phyloP scores from a whole-genome alignment of 2,888 invertebrate species.

The Danaus chrysippus region DNA sequence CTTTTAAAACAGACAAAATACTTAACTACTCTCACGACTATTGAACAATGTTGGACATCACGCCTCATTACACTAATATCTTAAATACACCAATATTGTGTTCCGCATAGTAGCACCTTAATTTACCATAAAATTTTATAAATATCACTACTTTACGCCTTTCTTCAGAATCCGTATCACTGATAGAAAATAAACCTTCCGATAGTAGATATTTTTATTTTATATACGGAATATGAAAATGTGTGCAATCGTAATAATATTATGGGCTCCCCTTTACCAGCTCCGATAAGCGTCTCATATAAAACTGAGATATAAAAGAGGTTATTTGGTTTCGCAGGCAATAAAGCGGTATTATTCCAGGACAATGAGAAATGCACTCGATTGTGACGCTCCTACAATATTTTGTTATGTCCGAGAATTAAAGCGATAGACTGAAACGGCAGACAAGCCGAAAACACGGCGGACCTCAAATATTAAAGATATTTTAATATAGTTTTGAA shows the following conservation, averaged over 20 bases:
- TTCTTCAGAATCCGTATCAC: no score
- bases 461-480: no score
- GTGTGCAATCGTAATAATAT: constrained; percentile 21
- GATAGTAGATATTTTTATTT: no score
- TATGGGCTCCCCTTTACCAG: constrained; percentile 23
- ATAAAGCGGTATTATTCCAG: constrained; percentile 64
- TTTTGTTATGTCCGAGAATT: constrained; percentile 23
- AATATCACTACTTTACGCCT: no score
- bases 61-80: constrained; percentile 58
- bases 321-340: constrained; percentile 72
- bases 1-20: no score
- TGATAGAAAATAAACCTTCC: no score
- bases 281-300: constrained; percentile 58
- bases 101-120: no score
- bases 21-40: constrained; percentile 39
- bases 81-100: constrained; percentile 34
- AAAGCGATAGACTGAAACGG: constrained; percentile 8
- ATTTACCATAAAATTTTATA: no score
- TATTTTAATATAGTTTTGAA: no score
- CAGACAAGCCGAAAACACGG: no score
- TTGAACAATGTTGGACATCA: constrained; percentile 47
- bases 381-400: constrained; percentile 20
- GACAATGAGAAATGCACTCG: constrained; percentile 67
- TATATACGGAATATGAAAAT: constrained; percentile 4
- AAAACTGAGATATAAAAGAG: constrained; percentile 65